Evolutionary conservation across 2,797 vertebrate species (phyloP).

Genomic region (Phrynocephalus forsythii): DNA sequence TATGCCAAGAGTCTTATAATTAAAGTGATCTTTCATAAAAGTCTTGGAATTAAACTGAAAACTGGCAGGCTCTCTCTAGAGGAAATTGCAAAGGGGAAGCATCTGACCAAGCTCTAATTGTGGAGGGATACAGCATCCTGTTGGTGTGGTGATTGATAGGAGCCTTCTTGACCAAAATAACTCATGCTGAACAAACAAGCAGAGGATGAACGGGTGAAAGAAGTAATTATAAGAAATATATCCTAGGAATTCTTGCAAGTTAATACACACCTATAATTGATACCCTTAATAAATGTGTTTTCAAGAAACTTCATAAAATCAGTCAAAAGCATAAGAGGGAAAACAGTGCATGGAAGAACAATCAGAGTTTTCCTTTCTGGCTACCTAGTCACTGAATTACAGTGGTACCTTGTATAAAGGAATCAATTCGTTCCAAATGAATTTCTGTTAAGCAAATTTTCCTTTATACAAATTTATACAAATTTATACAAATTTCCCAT

Average conservation of each 20-base stretch:
- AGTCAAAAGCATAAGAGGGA: no score
- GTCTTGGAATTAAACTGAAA: conserved; percentile 63
- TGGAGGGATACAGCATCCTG: conserved; percentile 7
- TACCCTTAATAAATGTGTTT: neutral
- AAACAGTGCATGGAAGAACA: no score
- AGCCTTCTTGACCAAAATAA: conserved; percentile 27
- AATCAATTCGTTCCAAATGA: no score
- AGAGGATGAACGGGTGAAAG: neutral
- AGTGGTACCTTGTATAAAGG: no score
- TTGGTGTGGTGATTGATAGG: conserved; percentile 46
- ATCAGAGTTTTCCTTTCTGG: no score
- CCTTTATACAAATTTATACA: no score
- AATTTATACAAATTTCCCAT: no score
- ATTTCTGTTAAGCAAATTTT: no score
- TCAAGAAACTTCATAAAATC: neutral
- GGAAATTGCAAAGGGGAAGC: conserved; percentile 46
- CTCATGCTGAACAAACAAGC: neutral
- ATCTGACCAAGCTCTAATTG: conserved; percentile 39
- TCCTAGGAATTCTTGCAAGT: neutral
- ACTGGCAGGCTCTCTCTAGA: conserved; percentile 55
- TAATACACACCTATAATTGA: neutral
- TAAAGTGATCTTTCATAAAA: conserved; percentile 69
- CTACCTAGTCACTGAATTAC: no score
- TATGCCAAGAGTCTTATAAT: conserved; percentile 61
- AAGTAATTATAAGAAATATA: conserved; percentile 33